These are phyloP conservation scores for Cerastis rubricosa DNA, from an alignment of 2,888 invertebrate species.

Conservation along the genomic window DNA sequence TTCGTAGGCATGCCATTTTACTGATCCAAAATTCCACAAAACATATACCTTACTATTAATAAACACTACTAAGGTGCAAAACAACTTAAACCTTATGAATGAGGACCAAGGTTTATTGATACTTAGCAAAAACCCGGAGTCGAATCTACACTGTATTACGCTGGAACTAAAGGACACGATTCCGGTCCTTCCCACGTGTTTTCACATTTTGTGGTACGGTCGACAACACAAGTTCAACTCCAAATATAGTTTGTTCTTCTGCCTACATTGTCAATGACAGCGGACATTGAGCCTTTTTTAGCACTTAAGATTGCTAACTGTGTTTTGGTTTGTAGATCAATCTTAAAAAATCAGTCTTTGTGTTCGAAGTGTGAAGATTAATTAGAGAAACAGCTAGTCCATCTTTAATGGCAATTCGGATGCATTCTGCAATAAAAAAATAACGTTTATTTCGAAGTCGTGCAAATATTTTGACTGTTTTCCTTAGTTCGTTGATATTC, in stretches of 20 bases:
- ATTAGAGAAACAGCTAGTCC: neutral
- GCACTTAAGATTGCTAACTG: neutral
- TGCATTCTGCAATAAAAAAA: neutral
- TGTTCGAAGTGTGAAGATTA: neutral
- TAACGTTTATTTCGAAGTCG: slow-evolving; percentile 4
- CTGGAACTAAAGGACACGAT: slow-evolving; percentile 70
- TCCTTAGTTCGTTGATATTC: slow-evolving; percentile 7
- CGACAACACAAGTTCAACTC: slow-evolving; percentile 64
- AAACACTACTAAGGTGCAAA: slow-evolving; percentile 12
- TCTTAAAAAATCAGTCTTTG: neutral
- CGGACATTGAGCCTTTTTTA: slow-evolving; percentile 3
- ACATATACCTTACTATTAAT: slow-evolving; percentile 50
- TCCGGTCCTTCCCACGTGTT: slow-evolving; percentile 80
- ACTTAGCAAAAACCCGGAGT: slow-evolving; percentile 27
- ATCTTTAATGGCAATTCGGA: neutral
- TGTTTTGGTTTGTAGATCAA: neutral
- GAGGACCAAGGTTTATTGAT: slow-evolving; percentile 24
- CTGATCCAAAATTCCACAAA: slow-evolving; percentile 59
- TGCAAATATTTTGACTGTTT: slow-evolving; percentile 17
- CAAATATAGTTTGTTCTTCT: slow-evolving; percentile 49
- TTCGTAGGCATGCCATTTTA: slow-evolving; percentile 57
- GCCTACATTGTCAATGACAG: neutral
- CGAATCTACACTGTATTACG: slow-evolving; percentile 50
- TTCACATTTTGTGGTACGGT: slow-evolving; percentile 65
- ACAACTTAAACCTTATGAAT: slow-evolving; percentile 35